Evolutionary conservation across 2,888 invertebrate species (phyloP).

Genomic region (Panzeria rudis): DNA sequence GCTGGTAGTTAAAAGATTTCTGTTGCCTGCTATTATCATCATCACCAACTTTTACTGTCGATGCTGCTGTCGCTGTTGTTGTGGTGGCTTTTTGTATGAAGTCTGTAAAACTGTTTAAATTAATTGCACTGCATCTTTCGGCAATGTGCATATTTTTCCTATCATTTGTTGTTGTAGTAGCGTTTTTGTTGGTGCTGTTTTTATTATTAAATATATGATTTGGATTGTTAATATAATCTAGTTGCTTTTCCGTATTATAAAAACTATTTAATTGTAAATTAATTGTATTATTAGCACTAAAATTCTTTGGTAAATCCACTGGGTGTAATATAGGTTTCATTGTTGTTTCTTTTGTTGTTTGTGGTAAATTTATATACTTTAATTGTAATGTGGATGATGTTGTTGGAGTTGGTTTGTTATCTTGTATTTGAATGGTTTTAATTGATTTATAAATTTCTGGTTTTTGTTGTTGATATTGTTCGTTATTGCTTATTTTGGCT

Average conservation of each 20-base stretch:
- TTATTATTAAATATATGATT: slow-evolving; percentile 70
- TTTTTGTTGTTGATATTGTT: slow-evolving; percentile 63
- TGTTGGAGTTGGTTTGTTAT: slow-evolving; percentile 55
- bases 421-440: slow-evolving; percentile 61
- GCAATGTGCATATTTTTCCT: slow-evolving; percentile 72
- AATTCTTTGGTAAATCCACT: slow-evolving; percentile 84
- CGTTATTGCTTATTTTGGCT: slow-evolving; percentile 64
- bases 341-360: slow-evolving; percentile 74
- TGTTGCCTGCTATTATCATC: slow-evolving; percentile 56
- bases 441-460: slow-evolving; percentile 58
- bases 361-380: slow-evolving; percentile 39
- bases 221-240: slow-evolving; percentile 57
- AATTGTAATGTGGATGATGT: slow-evolving; percentile 38
- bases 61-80: slow-evolving; percentile 74
- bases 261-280: slow-evolving; percentile 76
- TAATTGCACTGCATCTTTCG: slow-evolving; percentile 76
- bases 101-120: slow-evolving; percentile 76
- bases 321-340: slow-evolving; percentile 83
- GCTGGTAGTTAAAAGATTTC: slow-evolving; percentile 38
- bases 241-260: slow-evolving; percentile 74
- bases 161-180: slow-evolving; percentile 57
- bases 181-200: slow-evolving; percentile 67
- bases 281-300: slow-evolving; percentile 80
- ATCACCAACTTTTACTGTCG: slow-evolving; percentile 76
- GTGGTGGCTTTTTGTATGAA: slow-evolving; percentile 81